Evolutionary conservation across 1,140 invertebrate genomes (phyloP).

Genomic region (Brachionus plicatilis): DNA sequence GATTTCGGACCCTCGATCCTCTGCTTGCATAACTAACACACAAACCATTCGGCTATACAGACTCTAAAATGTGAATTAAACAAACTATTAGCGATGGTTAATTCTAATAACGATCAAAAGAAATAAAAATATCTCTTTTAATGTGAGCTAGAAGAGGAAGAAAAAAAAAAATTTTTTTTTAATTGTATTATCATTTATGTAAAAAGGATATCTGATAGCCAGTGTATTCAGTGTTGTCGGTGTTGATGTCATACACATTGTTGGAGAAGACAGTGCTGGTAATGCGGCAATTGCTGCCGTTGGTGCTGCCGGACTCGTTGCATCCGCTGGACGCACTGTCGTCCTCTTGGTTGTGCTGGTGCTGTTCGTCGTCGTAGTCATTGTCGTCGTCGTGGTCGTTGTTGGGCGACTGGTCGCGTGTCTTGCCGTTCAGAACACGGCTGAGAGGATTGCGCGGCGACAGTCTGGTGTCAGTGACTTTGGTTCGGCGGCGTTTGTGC

Average conservation of each 20-base stretch:
- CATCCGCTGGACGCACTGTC: neutral
- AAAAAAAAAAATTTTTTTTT: neutral
- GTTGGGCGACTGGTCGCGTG: neutral
- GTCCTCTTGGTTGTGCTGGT: slow-evolving; percentile 19
- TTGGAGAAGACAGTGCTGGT: neutral
- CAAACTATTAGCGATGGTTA: too few species aligned
- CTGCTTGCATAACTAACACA: too few species aligned
- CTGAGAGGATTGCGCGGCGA: slow-evolving; percentile 18
- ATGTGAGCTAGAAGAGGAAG: neutral
- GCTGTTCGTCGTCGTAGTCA: neutral
- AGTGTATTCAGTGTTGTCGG: slow-evolving; percentile 5
- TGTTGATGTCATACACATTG: neutral
- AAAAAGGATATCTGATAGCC: slow-evolving; percentile 41
- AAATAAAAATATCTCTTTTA: too few species aligned
- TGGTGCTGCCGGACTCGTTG: slow-evolving; percentile 10
- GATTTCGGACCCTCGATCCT: too few species aligned
- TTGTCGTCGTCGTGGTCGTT: neutral
- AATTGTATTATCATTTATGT: neutral
- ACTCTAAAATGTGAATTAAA: too few species aligned
- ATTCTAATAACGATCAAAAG: too few species aligned
- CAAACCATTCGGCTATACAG: too few species aligned
- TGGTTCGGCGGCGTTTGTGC: slow-evolving; percentile 13
- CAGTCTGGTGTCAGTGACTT: slow-evolving; percentile 22
- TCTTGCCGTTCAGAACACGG: neutral
- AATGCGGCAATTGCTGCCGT: neutral